phyloP scores from a whole-genome alignment of 1,140 invertebrate genomes.

The Hyposmocoma kahamanoa region DNA sequence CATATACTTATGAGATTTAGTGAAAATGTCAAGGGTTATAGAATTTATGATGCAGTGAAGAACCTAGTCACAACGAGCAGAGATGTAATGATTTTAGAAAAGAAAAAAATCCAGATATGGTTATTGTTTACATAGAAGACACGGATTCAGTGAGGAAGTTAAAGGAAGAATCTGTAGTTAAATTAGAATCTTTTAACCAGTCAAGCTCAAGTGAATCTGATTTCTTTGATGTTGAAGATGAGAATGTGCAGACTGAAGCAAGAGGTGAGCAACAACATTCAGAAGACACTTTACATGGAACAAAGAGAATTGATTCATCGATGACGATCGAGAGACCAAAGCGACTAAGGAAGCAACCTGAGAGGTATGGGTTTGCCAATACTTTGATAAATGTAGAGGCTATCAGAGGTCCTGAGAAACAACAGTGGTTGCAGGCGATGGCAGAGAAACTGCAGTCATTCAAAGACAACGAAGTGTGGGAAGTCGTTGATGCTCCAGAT shows the following conservation, averaged over 20 bases:
- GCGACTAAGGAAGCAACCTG: constrained; percentile 9
- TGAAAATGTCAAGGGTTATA: constrained; percentile 18
- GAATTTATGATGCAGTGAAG: constrained; percentile 15
- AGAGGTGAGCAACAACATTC: constrained; percentile 5
- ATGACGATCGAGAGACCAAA: neutral
- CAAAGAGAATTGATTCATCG: neutral
- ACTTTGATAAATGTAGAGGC: constrained; percentile 25
- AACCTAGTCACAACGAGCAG: constrained; percentile 16
- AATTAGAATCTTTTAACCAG: constrained; percentile 10
- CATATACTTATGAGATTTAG: constrained; percentile 16
- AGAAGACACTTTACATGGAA: neutral
- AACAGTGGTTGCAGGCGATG: constrained; percentile 34
- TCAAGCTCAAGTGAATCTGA: constrained; percentile 13
- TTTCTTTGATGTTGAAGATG: constrained; percentile 14
- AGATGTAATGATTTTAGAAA: constrained; percentile 9
- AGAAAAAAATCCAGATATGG: neutral
- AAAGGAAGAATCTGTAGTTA: constrained; percentile 18
- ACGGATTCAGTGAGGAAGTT: constrained; percentile 20
- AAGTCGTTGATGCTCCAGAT: constrained; percentile 34
- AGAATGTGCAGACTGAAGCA: neutral
- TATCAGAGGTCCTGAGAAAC: constrained; percentile 26
- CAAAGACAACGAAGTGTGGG: constrained; percentile 40
- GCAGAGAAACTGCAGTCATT: constrained; percentile 32
- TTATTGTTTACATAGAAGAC: constrained; percentile 2
- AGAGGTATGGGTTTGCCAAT: constrained; percentile 11